These are phyloP conservation scores for Drosophila seguyi DNA, from an alignment of 1,140 invertebrate genomes.

Conservation along the genomic window DNA sequence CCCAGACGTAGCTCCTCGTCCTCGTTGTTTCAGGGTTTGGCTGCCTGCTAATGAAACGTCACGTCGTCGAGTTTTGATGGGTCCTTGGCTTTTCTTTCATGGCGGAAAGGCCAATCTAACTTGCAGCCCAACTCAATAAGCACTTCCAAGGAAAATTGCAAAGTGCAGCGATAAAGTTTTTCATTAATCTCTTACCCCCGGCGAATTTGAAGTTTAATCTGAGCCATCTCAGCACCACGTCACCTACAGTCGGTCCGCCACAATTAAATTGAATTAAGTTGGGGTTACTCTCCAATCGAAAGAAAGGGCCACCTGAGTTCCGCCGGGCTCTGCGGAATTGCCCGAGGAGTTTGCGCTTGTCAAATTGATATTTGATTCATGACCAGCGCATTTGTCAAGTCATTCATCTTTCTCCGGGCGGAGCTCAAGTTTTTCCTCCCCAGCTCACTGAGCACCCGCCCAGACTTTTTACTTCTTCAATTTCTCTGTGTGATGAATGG, in stretches of 20 bases:
- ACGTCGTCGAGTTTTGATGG: constrained; percentile 78
- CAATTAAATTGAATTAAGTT: constrained; percentile 82
- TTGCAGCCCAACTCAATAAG: constrained; percentile 76
- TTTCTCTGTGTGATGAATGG: constrained; percentile 69
- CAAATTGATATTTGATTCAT: constrained; percentile 85
- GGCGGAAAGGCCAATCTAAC: constrained; percentile 63
- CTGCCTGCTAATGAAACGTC: constrained; percentile 73
- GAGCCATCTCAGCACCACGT: constrained; percentile 34
- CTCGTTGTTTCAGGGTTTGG: constrained; percentile 4
- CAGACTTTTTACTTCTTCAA: constrained; percentile 19
- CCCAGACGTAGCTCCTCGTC: constrained; percentile 45
- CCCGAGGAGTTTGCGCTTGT: constrained; percentile 64
- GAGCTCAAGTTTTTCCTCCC: constrained; percentile 27
- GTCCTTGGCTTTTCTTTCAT: constrained; percentile 26
- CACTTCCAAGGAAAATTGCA: constrained; percentile 52
- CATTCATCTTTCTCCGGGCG: constrained; percentile 76
- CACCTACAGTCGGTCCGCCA: constrained; percentile 70
- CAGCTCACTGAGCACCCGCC: neutral
- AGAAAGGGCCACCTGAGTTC: constrained; percentile 59
- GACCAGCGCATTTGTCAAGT: constrained; percentile 83
- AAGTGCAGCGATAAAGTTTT: constrained; percentile 64
- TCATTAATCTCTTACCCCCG: constrained; percentile 63
- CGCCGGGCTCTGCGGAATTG: neutral
- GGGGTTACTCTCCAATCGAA: constrained; percentile 22
- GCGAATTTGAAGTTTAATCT: constrained; percentile 60